Evolutionary conservation across 1,140 invertebrate genomes (phyloP).

Genomic region (Patella vulgata): DNA sequence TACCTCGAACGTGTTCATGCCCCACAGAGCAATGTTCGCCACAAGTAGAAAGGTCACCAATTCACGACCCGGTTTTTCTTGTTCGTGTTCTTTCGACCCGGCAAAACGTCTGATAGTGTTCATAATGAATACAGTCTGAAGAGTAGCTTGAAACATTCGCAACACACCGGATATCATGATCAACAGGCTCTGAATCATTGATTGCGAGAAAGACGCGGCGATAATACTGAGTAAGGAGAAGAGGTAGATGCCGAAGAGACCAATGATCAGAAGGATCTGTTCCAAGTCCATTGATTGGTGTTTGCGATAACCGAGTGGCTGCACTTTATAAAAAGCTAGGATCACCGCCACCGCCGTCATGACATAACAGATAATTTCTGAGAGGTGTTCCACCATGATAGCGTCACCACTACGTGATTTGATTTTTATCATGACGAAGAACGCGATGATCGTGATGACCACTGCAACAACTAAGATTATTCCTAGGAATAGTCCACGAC

Average conservation of each 20-base stretch:
- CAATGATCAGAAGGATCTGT: constrained; percentile 88
- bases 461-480: constrained; percentile 85
- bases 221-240: constrained; percentile 94
- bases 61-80: constrained; percentile 91
- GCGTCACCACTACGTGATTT: constrained; percentile 31
- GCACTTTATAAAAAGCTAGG: constrained; percentile 41
- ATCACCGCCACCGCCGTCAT: constrained; percentile 41
- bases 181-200: constrained; percentile 17
- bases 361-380: constrained; percentile 40
- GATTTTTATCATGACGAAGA: constrained; percentile 77
- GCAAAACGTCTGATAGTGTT: constrained; percentile 76
- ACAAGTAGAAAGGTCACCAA: constrained; percentile 94
- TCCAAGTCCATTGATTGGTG: constrained; percentile 86
- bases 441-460: constrained; percentile 92
- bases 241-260: constrained; percentile 90
- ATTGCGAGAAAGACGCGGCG: constrained; percentile 75
- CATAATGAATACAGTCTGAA: constrained; percentile 85
- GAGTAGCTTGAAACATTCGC: constrained; percentile 88
- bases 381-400: constrained; percentile 43
- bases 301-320: constrained; percentile 83
- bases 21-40: constrained; percentile 75
- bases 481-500: constrained; percentile 89
- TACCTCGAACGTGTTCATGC: constrained; percentile 43
- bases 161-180: constrained; percentile 46
- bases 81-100: constrained; percentile 88